A percentile compares a stretch with the other conserved stretches of the same genome.
Conservation (phyloP, 2,888 invertebrate genomes). For the Galerucella pusilla region DNA sequence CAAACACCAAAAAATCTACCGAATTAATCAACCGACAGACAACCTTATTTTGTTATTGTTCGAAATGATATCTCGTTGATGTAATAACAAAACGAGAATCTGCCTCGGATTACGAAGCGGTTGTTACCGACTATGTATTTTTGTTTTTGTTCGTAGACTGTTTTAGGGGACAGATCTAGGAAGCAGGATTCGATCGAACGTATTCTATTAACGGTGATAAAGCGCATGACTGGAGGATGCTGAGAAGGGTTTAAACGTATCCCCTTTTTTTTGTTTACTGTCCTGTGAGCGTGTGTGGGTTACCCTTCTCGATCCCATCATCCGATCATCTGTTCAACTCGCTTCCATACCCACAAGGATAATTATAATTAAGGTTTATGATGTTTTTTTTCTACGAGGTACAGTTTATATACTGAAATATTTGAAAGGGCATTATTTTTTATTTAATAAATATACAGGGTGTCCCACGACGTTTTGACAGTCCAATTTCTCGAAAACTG, state of each 20-base stretch:
- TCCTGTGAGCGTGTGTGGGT: not conserved
- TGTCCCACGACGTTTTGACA: no score
- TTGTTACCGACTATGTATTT: constrained; percentile 33
- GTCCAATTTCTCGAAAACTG: no score
- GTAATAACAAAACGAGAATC: constrained; percentile 24
- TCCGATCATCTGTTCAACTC: not conserved
- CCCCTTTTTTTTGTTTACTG: not conserved
- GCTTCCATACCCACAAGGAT: not conserved
- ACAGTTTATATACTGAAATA: no score
- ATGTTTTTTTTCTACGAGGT: not conserved
- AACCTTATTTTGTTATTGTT: constrained; percentile 40
- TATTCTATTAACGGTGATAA: constrained; percentile 25
- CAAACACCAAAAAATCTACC: constrained; percentile 27
- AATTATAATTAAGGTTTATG: not conserved
- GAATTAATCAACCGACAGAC: constrained; percentile 36
- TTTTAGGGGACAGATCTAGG: constrained; percentile 25
- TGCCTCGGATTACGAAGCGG: constrained; percentile 21
- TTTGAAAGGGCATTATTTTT: no score
- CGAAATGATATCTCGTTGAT: constrained; percentile 24
- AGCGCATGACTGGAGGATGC: constrained; percentile 34
- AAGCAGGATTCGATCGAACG: constrained; percentile 41
- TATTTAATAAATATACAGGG: no score
- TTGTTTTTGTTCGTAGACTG: constrained; percentile 30
- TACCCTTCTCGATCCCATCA: not conserved
- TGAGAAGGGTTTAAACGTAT: not conserved